Evolutionary conservation across 2,797 vertebrate genomes (phyloP).

Genomic region (Anguilla obscura): DNA sequence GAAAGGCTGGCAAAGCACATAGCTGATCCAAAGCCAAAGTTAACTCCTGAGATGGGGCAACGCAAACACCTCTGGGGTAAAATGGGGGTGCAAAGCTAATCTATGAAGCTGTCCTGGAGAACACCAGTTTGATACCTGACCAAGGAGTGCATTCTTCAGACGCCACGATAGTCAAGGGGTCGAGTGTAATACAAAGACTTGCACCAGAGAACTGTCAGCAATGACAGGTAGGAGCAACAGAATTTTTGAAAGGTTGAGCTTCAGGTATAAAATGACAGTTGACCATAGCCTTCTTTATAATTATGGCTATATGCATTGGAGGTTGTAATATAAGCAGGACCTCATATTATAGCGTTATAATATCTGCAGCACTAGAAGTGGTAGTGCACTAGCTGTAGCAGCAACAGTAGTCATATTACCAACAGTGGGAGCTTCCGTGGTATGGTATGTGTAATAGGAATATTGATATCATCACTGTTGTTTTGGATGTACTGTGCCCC

Average conservation of each 20-base stretch:
- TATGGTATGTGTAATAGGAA: neutral
- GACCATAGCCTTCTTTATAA: neutral
- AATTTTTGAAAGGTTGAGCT: conserved; percentile 14
- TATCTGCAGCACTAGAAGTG: neutral
- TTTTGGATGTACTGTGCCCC: neutral
- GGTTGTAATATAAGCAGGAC: neutral
- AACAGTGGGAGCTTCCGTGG: neutral
- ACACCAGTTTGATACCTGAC: neutral
- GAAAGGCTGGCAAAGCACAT: conserved; percentile 45
- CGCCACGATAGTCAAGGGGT: conserved; percentile 23
- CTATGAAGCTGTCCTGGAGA: conserved; percentile 22
- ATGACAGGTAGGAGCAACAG: conserved; percentile 74
- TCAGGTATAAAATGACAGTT: neutral
- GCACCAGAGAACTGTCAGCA: conserved; percentile 48
- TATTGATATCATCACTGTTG: neutral
- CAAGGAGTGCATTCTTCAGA: conserved; percentile 1
- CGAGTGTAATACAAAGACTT: neutral
- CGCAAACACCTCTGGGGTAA: conserved; percentile 9
- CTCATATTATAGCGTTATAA: neutral
- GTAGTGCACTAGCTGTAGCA: neutral
- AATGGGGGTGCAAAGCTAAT: neutral
- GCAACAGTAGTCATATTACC: conserved; percentile 11
- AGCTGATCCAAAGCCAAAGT: conserved; percentile 39
- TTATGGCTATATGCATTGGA: neutral
- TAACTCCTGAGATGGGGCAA: conserved; percentile 47